Percentiles rank a stretch among this genome's conserved stretches.
phyloP scores from a whole-genome alignment of 2,797 vertebrate species.

The Eutrigla gurnardus region DNA sequence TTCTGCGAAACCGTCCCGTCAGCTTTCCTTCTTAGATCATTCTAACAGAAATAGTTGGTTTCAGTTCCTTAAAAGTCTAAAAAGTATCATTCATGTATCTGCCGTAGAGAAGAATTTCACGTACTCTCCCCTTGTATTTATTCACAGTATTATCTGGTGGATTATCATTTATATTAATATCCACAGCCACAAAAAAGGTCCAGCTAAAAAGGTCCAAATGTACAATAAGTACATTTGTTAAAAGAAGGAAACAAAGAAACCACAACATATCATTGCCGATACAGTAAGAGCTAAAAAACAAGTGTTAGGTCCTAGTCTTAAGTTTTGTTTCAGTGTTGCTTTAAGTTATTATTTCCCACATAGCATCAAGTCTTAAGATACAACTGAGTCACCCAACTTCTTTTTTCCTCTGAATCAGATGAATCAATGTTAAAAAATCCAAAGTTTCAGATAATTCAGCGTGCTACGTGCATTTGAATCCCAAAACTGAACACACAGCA shows the following conservation, averaged over 20 bases:
- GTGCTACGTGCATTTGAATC: neutral
- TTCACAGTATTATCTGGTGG: neutral
- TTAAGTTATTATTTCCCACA: neutral
- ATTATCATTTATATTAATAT: neutral
- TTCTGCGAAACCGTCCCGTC: neutral
- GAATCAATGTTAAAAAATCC: neutral
- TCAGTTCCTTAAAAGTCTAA: conserved; percentile 60
- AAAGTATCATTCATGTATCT: neutral
- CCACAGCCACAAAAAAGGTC: neutral
- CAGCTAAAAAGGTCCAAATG: no score
- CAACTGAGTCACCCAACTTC: neutral
- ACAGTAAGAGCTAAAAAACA: no score
- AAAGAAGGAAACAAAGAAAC: no score
- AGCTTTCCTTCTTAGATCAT: neutral
- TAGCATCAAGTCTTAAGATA: neutral
- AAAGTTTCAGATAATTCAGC: neutral
- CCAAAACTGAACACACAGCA: neutral
- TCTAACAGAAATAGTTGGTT: conserved; percentile 36
- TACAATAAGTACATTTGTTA: no score
- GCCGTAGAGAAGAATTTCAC: neutral
- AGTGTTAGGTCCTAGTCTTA: neutral
- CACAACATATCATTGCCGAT: no score
- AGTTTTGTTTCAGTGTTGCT: neutral
- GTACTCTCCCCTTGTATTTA: neutral
- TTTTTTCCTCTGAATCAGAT: neutral